These are phyloP conservation scores for Ginglymostoma cirratum DNA, from an alignment of 2,113 vertebrate genomes.

Conservation along the genomic window DNA sequence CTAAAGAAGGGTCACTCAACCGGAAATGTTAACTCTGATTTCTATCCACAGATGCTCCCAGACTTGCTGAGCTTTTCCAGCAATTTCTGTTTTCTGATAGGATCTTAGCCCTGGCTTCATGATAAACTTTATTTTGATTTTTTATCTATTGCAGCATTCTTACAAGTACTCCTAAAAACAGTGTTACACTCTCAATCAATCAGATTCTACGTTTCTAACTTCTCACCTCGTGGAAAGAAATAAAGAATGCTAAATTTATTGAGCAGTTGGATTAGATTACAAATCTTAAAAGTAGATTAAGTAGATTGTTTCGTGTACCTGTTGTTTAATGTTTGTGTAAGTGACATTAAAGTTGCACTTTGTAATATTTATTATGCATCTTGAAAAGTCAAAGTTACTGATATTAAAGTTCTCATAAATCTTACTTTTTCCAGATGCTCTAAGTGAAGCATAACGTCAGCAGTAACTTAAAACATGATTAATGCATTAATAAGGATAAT, in stretches of 20 bases:
- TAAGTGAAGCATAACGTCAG: background rate
- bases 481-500: background rate
- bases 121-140: constrained; percentile 48
- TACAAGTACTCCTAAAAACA: constrained; percentile 46
- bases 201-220: constrained; percentile 47
- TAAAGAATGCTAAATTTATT: constrained; percentile 53
- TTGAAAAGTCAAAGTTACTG: background rate
- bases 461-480: background rate
- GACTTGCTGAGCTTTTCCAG: no score
- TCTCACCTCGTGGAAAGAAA: constrained; percentile 41
- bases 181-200: constrained; percentile 41
- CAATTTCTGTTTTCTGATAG: constrained; percentile 49
- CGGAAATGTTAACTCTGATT: no score
- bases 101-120: constrained; percentile 45
- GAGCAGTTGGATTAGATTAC: constrained; percentile 57
- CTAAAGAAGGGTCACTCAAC: no score
- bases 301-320: constrained; percentile 60
- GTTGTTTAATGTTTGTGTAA: constrained; percentile 41
- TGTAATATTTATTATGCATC: constrained; percentile 24
- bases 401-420: background rate
- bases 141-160: constrained; percentile 44
- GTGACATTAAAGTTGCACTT: background rate
- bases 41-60: no score
- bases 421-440: background rate
- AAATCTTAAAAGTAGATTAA: constrained; percentile 54